Evolutionary conservation across 2,888 invertebrate species (phyloP).

Genomic region (Cephus spinipes): DNA sequence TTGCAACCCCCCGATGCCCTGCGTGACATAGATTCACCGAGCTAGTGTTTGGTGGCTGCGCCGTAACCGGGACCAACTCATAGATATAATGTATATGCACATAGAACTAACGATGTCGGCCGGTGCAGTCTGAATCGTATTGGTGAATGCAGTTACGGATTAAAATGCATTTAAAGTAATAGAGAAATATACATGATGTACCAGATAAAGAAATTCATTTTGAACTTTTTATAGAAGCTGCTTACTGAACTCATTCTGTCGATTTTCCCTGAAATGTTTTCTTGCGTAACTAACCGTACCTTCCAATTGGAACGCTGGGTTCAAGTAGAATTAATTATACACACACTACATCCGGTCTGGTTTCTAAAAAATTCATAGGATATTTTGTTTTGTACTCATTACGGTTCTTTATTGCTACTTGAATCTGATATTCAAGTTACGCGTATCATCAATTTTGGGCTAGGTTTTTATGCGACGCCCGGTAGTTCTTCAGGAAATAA

Average conservation of each 20-base stretch:
- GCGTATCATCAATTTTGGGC: not conserved
- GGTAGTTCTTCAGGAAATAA: not conserved
- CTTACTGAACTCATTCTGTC: not conserved
- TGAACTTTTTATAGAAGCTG: not conserved
- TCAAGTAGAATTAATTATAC: not conserved
- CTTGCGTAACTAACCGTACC: not conserved
- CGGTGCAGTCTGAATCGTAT: constrained; percentile 16
- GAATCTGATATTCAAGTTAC: not conserved
- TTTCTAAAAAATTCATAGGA: not conserved
- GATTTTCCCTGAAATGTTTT: not conserved
- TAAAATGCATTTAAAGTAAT: not conserved
- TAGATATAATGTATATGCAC: constrained; percentile 1
- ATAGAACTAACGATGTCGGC: not conserved
- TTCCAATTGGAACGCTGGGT: not conserved
- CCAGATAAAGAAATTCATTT: not conserved
- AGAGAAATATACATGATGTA: not conserved
- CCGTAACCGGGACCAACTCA: constrained; percentile 39
- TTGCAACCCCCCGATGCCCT: constrained; percentile 31
- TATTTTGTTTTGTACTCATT: not conserved
- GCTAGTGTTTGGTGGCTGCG: constrained; percentile 41
- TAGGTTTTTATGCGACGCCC: not conserved
- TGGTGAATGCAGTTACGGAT: constrained; percentile 29
- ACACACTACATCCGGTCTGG: not conserved
- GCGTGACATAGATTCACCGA: constrained; percentile 30
- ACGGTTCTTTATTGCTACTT: not conserved